These are phyloP conservation scores for Drosophila yakuba DNA, from an alignment of 1,140 invertebrate species.

Conservation along the genomic window DNA sequence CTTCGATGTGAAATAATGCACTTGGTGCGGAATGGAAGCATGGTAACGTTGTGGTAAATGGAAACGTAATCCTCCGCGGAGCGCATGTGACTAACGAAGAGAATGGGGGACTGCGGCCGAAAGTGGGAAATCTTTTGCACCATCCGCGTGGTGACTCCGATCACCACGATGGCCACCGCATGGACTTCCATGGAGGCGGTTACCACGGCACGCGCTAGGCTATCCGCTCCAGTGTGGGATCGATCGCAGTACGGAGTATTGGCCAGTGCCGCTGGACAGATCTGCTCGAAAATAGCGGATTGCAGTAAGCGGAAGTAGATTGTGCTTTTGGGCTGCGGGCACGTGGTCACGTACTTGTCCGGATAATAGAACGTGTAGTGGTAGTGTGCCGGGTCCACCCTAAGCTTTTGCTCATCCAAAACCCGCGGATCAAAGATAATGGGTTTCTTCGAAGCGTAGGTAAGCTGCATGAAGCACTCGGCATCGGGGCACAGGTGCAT, in stretches of 20 bases:
- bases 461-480: conserved; percentile 59
- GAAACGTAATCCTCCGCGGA: conserved; percentile 71
- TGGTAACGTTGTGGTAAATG: conserved; percentile 63
- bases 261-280: conserved; percentile 34
- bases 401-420: conserved; percentile 48
- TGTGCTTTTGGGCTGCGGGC: not conserved
- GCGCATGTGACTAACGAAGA: conserved; percentile 70
- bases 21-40: conserved; percentile 55
- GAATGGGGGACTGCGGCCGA: conserved; percentile 58
- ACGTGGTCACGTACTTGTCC: conserved; percentile 67
- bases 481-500: conserved; percentile 62
- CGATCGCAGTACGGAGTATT: conserved; percentile 58
- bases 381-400: conserved; percentile 63
- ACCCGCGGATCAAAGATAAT: conserved; percentile 58
- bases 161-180: conserved; percentile 65
- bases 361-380: conserved; percentile 71
- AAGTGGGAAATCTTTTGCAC: conserved; percentile 76
- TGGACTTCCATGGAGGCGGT: conserved; percentile 63
- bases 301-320: conserved; percentile 62
- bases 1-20: conserved; percentile 27
- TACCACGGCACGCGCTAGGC: conserved; percentile 55
- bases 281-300: conserved; percentile 57
- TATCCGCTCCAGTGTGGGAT: conserved; percentile 71
- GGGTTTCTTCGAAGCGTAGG: conserved; percentile 63
- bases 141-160: conserved; percentile 67